phyloP scores from a whole-genome alignment of 1,140 invertebrate species.

The Melanaphis sacchari region DNA sequence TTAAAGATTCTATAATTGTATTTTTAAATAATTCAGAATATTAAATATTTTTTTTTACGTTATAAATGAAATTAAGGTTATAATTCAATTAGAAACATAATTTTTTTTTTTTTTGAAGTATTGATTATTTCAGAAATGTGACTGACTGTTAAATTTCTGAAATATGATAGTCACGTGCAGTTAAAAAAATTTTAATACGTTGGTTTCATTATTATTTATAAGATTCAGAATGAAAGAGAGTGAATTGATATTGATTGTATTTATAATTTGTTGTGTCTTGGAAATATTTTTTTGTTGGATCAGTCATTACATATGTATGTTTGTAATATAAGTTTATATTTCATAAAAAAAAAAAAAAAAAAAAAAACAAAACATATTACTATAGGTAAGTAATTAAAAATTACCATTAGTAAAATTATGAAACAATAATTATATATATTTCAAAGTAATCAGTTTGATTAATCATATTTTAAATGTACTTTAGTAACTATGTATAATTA shows the following conservation, averaged over 20 bases:
- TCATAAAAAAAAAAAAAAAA: neutral
- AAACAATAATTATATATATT: neutral
- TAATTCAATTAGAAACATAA: neutral
- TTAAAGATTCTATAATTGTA: too few species aligned
- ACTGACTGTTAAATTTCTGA: neutral
- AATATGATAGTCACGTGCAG: neutral
- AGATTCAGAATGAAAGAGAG: neutral
- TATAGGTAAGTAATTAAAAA: neutral
- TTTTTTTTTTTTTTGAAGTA: too few species aligned
- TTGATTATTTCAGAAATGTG: neutral
- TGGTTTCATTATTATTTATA: neutral
- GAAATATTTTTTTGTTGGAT: neutral
- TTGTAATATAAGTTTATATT: neutral
- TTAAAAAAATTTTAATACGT: too few species aligned
- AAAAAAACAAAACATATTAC: neutral
- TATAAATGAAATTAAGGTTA: neutral
- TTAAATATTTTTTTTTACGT: too few species aligned
- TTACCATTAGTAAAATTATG: neutral
- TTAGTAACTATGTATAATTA: too few species aligned
- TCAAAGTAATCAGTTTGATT: too few species aligned
- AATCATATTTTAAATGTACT: too few species aligned
- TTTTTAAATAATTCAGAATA: too few species aligned
- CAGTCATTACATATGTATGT: neutral
- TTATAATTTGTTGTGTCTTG: neutral
- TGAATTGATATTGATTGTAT: neutral